A percentile compares a stretch with the other conserved stretches of the same genome.
Conservation (phyloP, 2,113 vertebrate genomes). For the Myodes glareolus region DNA sequence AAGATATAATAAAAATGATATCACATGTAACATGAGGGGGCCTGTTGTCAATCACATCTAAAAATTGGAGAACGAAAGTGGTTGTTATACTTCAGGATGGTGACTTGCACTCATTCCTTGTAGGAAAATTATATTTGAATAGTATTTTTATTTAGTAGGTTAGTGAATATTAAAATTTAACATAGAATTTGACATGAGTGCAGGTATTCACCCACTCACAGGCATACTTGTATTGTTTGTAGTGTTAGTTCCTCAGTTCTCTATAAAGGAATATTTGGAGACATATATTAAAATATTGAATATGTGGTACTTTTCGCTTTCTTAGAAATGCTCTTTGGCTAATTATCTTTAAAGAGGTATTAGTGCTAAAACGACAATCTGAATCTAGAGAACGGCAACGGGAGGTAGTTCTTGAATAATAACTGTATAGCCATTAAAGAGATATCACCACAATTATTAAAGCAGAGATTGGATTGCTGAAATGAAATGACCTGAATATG, state of each 20-base stretch:
- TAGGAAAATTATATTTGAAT: background rate
- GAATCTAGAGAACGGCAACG: background rate
- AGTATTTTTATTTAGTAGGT: background rate
- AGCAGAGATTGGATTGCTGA: no score
- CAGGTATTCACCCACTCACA: background rate
- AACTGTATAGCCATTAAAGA: background rate
- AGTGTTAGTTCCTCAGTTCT: background rate
- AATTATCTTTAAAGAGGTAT: background rate
- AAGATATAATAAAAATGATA: background rate
- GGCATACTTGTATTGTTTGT: no score
- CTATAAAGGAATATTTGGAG: background rate
- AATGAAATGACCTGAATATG: background rate
- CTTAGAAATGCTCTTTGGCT: background rate
- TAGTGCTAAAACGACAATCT: background rate
- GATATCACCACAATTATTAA: background rate
- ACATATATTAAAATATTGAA: background rate
- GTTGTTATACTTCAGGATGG: background rate
- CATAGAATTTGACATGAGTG: background rate
- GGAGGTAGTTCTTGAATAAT: background rate
- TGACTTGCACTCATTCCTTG: background rate
- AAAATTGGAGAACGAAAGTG: background rate
- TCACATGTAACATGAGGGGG: no score
- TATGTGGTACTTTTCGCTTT: background rate
- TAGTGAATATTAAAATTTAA: no score
- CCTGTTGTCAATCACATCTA: background rate